These are phyloP conservation scores for Chloebia gouldiae DNA, from an alignment of 2,113 vertebrate species.

Conservation along the genomic window DNA sequence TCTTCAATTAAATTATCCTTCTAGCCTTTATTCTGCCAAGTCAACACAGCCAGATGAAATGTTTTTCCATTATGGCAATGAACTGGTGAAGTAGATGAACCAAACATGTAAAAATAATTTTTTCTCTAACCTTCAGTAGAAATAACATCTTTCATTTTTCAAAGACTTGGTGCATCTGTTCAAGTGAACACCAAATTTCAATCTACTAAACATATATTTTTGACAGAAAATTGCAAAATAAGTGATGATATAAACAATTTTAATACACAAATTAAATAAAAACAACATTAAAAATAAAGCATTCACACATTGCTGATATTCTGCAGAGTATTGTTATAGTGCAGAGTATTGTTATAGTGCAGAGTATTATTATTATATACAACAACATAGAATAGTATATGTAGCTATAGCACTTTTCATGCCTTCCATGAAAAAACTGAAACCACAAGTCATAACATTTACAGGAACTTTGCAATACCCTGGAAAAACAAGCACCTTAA, in stretches of 20 bases:
- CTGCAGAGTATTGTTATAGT: background rate
- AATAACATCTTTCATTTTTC: background rate
- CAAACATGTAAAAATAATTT: background rate
- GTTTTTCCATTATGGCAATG: slow-evolving; percentile 35
- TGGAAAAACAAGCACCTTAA: background rate
- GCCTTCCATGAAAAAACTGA: background rate
- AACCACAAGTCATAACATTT: background rate
- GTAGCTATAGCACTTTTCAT: background rate
- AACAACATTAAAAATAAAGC: background rate
- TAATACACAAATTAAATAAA: background rate
- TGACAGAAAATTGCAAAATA: background rate
- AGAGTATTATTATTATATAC: background rate
- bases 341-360: background rate
- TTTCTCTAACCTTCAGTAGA: background rate
- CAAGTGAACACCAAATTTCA: background rate
- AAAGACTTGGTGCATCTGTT: background rate
- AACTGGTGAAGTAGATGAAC: background rate
- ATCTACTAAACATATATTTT: background rate
- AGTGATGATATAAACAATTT: background rate
- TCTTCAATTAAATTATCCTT: slow-evolving; percentile 62
- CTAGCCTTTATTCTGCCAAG: slow-evolving; percentile 46
- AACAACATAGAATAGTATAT: background rate
- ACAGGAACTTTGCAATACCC: background rate
- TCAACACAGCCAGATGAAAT: slow-evolving; percentile 39
- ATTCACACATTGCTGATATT: background rate